A percentile compares a stretch with the other conserved stretches of the same genome.
Conservation (phyloP, 2,888 invertebrate species). For the Galerucella nymphaeae region DNA sequence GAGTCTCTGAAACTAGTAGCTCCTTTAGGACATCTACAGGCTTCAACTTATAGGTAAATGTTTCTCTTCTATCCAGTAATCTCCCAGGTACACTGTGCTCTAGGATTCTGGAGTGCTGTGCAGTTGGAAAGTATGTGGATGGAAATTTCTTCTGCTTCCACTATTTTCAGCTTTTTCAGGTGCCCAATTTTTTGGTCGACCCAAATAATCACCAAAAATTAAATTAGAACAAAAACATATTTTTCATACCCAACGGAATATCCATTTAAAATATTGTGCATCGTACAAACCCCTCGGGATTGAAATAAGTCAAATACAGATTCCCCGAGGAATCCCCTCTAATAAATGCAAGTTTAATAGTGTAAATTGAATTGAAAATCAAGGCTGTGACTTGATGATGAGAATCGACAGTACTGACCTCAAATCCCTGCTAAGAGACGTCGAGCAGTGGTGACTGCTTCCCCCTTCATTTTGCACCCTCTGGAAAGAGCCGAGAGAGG, state of each 20-base stretch:
- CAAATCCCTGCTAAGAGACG: constrained; percentile 63
- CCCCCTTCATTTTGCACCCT: constrained; percentile 46
- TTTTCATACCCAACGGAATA: background rate
- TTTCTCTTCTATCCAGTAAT: no score
- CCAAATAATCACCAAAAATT: no score
- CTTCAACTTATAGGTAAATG: no score
- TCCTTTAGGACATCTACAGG: no score
- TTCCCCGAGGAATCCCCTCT: constrained; percentile 41
- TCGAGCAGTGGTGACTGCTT: constrained; percentile 40
- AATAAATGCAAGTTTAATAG: constrained; percentile 61
- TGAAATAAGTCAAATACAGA: constrained; percentile 23
- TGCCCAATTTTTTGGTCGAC: no score
- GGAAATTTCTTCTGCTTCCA: no score
- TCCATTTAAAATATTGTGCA: constrained; percentile 16
- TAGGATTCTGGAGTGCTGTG: no score
- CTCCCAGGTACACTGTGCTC: no score
- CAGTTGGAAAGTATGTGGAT: no score
- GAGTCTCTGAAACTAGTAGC: no score
- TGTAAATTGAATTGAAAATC: constrained; percentile 63
- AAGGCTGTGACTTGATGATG: constrained; percentile 64
- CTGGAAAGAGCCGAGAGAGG: constrained; percentile 28
- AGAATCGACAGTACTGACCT: constrained; percentile 65
- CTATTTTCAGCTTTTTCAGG: no score
- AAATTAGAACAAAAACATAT: background rate
- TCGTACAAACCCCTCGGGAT: constrained; percentile 6